phyloP scores from a whole-genome alignment of 1,140 invertebrate species.

The Heliconius eleuchia region DNA sequence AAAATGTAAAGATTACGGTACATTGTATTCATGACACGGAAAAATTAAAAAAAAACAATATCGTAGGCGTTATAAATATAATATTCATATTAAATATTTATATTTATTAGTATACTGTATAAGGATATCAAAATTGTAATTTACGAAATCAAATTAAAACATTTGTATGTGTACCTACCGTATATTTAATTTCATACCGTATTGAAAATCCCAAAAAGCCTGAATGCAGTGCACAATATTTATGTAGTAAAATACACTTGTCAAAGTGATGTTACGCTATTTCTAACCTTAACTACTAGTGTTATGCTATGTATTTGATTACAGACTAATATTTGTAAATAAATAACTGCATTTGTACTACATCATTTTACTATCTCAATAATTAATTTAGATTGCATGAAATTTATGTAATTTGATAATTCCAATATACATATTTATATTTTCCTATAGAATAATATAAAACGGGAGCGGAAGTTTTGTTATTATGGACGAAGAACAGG shows the following conservation, averaged over 20 bases:
- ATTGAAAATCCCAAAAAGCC: neutral
- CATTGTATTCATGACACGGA: too few relatives aligned
- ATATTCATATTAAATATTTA: too few relatives aligned
- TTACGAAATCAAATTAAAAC: too few relatives aligned
- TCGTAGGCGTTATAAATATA: too few relatives aligned
- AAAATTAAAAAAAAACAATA: too few relatives aligned
- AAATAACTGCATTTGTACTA: conserved; percentile 9
- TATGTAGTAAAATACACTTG: neutral
- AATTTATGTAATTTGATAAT: neutral
- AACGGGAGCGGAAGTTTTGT: neutral
- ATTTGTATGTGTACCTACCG: too few relatives aligned
- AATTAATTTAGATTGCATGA: neutral
- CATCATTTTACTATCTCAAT: neutral
- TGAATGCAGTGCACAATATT: neutral
- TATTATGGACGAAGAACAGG: conserved; percentile 73
- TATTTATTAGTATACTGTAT: too few relatives aligned
- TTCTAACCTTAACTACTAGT: neutral
- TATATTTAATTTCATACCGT: neutral
- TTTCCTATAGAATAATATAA: neutral
- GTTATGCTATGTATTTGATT: neutral
- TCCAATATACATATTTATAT: neutral
- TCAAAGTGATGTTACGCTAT: neutral
- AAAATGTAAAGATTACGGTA: too few relatives aligned
- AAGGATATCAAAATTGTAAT: too few relatives aligned
- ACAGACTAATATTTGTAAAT: neutral